A percentile compares a stretch with the other conserved stretches of the same genome.
Conservation (phyloP, 2,113 vertebrate species). For the Setophaga kirtlandii region DNA sequence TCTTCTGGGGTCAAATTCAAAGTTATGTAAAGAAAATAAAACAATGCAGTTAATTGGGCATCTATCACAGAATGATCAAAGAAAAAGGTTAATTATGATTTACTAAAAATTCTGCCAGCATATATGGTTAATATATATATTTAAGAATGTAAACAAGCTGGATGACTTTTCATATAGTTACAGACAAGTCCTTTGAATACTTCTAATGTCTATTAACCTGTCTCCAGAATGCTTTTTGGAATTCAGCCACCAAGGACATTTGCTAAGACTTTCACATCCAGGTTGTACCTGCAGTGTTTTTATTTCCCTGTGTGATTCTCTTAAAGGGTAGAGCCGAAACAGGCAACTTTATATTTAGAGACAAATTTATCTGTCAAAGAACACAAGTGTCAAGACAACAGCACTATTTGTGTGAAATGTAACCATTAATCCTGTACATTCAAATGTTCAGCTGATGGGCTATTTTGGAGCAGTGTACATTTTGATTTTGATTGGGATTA, state of each 20-base stretch:
- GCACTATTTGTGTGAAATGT: not conserved
- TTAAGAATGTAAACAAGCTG: not conserved
- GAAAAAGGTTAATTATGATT: not conserved
- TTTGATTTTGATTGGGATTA: not conserved
- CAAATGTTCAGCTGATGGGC: not conserved
- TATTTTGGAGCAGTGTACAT: not conserved
- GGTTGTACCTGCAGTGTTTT: not conserved
- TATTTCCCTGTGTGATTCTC: not conserved
- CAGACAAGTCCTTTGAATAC: not conserved
- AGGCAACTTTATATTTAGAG: not conserved
- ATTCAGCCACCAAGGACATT: not conserved
- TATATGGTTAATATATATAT: not conserved
- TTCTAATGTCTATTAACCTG: not conserved
- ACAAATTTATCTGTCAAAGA: not conserved
- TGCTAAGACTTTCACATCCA: not conserved
- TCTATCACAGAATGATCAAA: not conserved
- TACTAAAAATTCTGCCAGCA: not conserved
- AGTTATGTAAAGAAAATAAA: not conserved
- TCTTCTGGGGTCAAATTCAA: not conserved
- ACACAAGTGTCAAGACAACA: not conserved
- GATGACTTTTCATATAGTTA: not conserved
- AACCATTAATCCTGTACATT: not conserved
- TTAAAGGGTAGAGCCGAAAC: not conserved
- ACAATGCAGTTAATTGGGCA: not conserved
- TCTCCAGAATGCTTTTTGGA: not conserved